Conservation (phyloP, 2,888 invertebrate genomes). For the Punctoribates punctum region DNA sequence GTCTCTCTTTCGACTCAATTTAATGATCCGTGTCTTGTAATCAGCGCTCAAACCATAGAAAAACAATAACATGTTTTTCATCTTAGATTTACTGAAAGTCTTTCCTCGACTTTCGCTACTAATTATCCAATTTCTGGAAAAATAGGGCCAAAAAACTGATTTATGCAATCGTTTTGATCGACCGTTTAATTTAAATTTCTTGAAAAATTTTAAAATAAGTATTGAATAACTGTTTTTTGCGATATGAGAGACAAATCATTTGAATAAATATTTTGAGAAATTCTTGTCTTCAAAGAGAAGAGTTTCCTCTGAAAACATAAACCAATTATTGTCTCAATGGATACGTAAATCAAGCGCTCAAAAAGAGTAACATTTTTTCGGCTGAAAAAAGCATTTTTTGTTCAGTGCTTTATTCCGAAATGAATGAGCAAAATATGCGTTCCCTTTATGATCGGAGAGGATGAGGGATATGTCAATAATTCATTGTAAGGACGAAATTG, state of each 20-base stretch:
- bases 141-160: background rate
- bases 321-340: slow-evolving; percentile 14
- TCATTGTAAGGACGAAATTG: slow-evolving; percentile 2
- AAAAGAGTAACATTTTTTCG: too few species aligned
- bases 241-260: background rate
- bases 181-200: slow-evolving; percentile 28
- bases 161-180: slow-evolving; percentile 19
- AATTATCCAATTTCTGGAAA: background rate
- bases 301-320: background rate
- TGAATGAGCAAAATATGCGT: slow-evolving; percentile 1
- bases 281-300: background rate
- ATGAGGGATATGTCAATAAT: slow-evolving; percentile 7
- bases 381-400: background rate
- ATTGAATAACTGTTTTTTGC: background rate
- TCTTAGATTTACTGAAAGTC: background rate
- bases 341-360: slow-evolving; percentile 8
- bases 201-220: slow-evolving; percentile 22
- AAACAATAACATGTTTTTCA: slow-evolving; percentile 30
- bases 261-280: too few species aligned
- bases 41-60: slow-evolving; percentile 7
- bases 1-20: background rate
- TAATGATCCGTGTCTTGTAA: slow-evolving; percentile 35
- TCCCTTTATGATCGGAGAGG: background rate
- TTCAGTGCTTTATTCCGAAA: background rate
- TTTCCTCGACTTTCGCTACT: background rate